phyloP scores from a whole-genome alignment of 2,888 invertebrate species.

The Cylloceria caligata region DNA sequence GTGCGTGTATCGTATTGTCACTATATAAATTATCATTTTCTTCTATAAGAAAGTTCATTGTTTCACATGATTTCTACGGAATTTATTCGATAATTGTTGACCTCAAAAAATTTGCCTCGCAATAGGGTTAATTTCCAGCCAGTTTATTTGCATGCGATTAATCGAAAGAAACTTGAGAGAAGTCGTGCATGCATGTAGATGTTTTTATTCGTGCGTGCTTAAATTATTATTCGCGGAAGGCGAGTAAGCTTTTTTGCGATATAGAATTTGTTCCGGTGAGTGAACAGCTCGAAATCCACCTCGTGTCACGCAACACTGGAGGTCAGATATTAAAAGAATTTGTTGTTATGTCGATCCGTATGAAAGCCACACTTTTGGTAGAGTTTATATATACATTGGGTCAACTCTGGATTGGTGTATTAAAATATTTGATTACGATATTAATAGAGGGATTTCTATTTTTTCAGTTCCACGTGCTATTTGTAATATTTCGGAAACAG shows the following conservation, averaged over 20 bases:
- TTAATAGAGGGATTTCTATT: background rate
- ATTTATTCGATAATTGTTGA: background rate
- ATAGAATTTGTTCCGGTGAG: constrained; percentile 27
- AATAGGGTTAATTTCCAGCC: background rate
- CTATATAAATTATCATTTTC: too few species aligned
- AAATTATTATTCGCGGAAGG: constrained; percentile 21
- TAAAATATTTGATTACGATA: background rate
- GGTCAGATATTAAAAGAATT: constrained; percentile 6
- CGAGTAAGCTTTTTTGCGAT: constrained; percentile 16
- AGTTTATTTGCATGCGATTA: constrained; percentile 1
- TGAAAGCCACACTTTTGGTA: background rate
- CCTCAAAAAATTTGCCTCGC: background rate
- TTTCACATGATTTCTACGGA: background rate
- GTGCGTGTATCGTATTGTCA: too few species aligned
- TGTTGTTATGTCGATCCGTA: constrained; percentile 1
- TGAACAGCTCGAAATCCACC: background rate
- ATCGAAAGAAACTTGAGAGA: background rate
- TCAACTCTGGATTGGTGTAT: background rate
- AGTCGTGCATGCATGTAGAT: background rate
- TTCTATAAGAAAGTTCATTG: background rate
- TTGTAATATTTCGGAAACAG: background rate
- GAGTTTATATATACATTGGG: background rate
- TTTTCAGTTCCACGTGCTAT: background rate
- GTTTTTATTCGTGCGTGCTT: constrained; percentile 18
- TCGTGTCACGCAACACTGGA: constrained; percentile 1